Evolutionary conservation across 2,888 invertebrate species (phyloP), one percentile per base, ranked within the genome.

Genomic region (Pristionchus fissidentatus): DNA sequence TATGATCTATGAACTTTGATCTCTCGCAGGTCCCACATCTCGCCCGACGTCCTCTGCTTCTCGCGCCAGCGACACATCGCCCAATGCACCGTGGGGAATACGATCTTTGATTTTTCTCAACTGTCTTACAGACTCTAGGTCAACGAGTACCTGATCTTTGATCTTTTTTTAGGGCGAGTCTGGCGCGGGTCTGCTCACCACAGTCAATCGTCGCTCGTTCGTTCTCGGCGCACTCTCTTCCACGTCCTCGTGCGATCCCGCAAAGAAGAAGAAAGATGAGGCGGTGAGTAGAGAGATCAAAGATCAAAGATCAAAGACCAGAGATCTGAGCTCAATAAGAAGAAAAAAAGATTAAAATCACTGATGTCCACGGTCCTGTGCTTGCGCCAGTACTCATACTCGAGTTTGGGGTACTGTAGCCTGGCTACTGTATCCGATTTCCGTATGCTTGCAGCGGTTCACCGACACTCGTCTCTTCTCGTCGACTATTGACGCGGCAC

Each of bases 381-480:
- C n/a, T n/a, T n/a, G n/a, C n/a, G n/a, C n/a, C n/a, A n/a, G n/a
- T n/a, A n/a, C n/a, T n/a, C n/a, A n/a, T n/a, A n/a, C n/a, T n/a
- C n/a, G n/a, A 55, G 55, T 7, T 7, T 55, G 22, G 55, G 55
- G 55, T 55, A 55, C 62, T 35, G 15, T 10, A 35, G 32, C n/a
- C n/a, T n/a, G n/a, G n/a, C 13, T 62, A 62, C 62, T 26, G 13
- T 57, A 57, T 57, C 57, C 57, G 3, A 26, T 5, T 2, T 1
- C 57, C 8, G 57, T n/a, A 8, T n/a, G 29, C 41, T 38, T 57
- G 15, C 79, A 79, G 60, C 41, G 55, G 4, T 83, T 83, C 83
- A 83, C 83, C 19, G 83, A 83, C 41, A 32, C 73, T 52, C 83
- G 83, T 32, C 55, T 83, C 26, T 83, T 70, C 83, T 38, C 83